Percentiles rank a stretch among this genome's conserved stretches.
Conservation (phyloP, 2,888 invertebrate genomes). For the Apotomis capreana region DNA sequence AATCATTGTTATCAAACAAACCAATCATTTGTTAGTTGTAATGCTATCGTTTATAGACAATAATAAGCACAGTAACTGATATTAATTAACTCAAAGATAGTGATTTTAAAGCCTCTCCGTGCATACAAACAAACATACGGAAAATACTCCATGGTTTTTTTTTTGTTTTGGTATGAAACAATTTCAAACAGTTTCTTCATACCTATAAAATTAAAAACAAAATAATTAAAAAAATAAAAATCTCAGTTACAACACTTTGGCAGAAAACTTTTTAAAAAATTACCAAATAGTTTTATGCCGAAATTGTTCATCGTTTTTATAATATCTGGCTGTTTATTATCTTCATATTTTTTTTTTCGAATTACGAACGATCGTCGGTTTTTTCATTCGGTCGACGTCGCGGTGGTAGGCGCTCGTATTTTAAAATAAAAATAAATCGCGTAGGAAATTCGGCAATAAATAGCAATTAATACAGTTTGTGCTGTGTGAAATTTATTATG, state of each 20-base stretch:
- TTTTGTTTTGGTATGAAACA: too few species aligned
- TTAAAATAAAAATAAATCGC: slow-evolving; percentile 48
- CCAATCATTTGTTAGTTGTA: too few species aligned
- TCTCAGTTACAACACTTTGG: not conserved
- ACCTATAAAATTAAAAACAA: not conserved
- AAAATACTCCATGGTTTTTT: too few species aligned
- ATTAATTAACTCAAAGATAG: too few species aligned
- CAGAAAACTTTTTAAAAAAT: slow-evolving; percentile 19
- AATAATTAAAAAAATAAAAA: not conserved
- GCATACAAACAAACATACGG: too few species aligned
- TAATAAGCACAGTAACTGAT: too few species aligned
- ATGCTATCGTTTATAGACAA: too few species aligned
- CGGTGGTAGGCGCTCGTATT: slow-evolving; percentile 59
- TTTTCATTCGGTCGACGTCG: slow-evolving; percentile 68
- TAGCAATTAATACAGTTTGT: slow-evolving; percentile 47
- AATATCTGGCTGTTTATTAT: slow-evolving; percentile 33
- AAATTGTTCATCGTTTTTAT: not conserved
- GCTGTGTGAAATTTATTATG: slow-evolving; percentile 61
- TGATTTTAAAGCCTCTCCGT: too few species aligned
- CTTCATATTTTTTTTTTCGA: slow-evolving; percentile 47
- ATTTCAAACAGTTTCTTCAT: not conserved
- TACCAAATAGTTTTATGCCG: slow-evolving; percentile 3
- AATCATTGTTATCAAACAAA: too few species aligned
- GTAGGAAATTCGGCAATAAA: slow-evolving; percentile 49
- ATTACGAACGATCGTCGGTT: slow-evolving; percentile 66